Evolutionary conservation across 2,888 invertebrate species (phyloP).

Genomic region (Stenolophus ochropezus): DNA sequence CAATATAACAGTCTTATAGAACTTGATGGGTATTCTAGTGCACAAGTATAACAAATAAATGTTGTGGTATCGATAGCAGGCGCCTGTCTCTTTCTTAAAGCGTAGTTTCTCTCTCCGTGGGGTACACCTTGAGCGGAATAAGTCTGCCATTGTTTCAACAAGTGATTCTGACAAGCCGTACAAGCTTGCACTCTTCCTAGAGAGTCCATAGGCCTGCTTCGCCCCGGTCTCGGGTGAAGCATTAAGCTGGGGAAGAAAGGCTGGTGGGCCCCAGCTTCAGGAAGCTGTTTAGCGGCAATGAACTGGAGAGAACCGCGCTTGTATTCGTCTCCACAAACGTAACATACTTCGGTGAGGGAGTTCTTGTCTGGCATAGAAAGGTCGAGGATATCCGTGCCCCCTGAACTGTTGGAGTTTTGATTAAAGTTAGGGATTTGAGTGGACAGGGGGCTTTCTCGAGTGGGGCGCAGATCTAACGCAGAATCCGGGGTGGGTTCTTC

Average conservation of each 20-base stretch:
- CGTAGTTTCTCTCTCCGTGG: slow-evolving; percentile 87
- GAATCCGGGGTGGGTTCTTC: slow-evolving; percentile 66
- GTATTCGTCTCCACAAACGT: slow-evolving; percentile 93
- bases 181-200: slow-evolving; percentile 86
- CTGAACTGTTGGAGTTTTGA: slow-evolving; percentile 74
- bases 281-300: slow-evolving; percentile 77
- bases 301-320: slow-evolving; percentile 87
- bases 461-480: slow-evolving; percentile 77
- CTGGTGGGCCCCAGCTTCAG: slow-evolving; percentile 73
- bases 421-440: slow-evolving; percentile 69
- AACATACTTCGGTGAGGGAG: slow-evolving; percentile 91
- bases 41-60: slow-evolving; percentile 94
- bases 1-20: slow-evolving; percentile 89
- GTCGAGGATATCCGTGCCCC: slow-evolving; percentile 90
- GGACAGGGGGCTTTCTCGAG: slow-evolving; percentile 71
- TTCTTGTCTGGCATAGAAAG: slow-evolving; percentile 95
- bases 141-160: slow-evolving; percentile 91
- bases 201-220: slow-evolving; percentile 91
- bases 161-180: slow-evolving; percentile 87
- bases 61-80: slow-evolving; percentile 79
- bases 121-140: slow-evolving; percentile 78
- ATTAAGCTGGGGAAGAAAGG: slow-evolving; percentile 85
- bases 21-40: slow-evolving; percentile 85
- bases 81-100: slow-evolving; percentile 85
- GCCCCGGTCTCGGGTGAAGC: slow-evolving; percentile 89